Percentiles rank a stretch among this genome's conserved stretches.
phyloP scores from a whole-genome alignment of 2,113 vertebrate species.

The Laticauda laticaudata region DNA sequence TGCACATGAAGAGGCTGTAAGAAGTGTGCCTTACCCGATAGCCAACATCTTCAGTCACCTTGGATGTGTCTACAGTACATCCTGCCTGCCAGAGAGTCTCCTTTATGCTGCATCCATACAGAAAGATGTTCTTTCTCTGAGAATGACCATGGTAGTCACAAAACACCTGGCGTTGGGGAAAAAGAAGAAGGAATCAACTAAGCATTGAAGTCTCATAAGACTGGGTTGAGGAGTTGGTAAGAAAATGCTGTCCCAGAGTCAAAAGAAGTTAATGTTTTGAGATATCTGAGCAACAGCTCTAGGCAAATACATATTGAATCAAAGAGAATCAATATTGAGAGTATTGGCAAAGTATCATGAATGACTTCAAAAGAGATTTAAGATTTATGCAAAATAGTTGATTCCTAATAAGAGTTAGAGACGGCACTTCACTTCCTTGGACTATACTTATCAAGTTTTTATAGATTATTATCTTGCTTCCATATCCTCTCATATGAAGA shows the following conservation, averaged over 20 bases:
- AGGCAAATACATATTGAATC: neutral
- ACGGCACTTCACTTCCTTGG: neutral
- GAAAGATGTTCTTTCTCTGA: conserved; percentile 88
- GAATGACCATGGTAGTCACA: conserved; percentile 96
- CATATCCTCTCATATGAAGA: neutral
- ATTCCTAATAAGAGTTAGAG: neutral
- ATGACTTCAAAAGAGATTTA: neutral
- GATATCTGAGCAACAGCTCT: neutral
- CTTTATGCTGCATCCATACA: conserved; percentile 91
- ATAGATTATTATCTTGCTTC: neutral
- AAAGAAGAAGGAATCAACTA: neutral
- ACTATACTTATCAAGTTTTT: neutral
- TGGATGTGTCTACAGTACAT: conserved; percentile 65
- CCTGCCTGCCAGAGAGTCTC: conserved; percentile 90
- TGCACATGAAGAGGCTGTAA: neutral
- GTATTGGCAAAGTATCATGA: neutral
- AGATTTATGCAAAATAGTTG: neutral
- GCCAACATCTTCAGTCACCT: conserved; percentile 80
- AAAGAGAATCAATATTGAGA: too few species aligned
- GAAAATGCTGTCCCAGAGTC: neutral
- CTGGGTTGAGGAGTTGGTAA: neutral
- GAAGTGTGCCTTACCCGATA: conserved; percentile 76
- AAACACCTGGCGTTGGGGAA: conserved; percentile 77
- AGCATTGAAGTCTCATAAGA: neutral
- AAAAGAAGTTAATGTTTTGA: neutral